A percentile compares a stretch with the other conserved stretches of the same genome.
Conservation (phyloP, 1,140 invertebrate species). For the Octopus bimaculoides region DNA sequence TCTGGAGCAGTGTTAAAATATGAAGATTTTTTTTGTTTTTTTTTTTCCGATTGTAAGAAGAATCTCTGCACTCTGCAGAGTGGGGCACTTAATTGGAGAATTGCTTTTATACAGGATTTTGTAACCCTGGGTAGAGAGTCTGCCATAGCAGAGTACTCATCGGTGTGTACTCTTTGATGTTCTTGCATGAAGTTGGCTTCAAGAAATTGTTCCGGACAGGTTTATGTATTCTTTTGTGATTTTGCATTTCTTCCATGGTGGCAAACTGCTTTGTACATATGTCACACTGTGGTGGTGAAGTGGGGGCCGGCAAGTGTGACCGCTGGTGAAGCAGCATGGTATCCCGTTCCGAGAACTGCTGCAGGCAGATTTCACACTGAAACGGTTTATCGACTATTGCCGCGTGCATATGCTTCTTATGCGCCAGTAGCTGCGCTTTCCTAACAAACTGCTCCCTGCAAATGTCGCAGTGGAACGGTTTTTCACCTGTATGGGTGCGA, state of each 20-base stretch:
- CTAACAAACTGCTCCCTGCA: constrained; percentile 24
- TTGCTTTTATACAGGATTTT: neutral
- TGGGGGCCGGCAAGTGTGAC: constrained; percentile 74
- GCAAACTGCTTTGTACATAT: constrained; percentile 11
- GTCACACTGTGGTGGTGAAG: constrained; percentile 3
- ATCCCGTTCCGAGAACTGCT: constrained; percentile 66
- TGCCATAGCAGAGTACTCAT: neutral
- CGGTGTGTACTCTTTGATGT: constrained; percentile 7
- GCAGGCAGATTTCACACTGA: constrained; percentile 84
- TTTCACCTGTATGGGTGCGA: constrained; percentile 29
- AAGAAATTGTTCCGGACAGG: neutral
- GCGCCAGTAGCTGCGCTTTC: constrained; percentile 20
- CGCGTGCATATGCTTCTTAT: constrained; percentile 43
- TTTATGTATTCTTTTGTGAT: neutral
- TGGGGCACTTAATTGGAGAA: too few species aligned
- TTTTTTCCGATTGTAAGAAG: too few species aligned
- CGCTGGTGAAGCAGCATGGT: constrained; percentile 70
- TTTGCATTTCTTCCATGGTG: neutral
- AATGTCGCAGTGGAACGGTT: constrained; percentile 25
- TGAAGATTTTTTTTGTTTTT: too few species aligned
- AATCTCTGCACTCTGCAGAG: too few species aligned
- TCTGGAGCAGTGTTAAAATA: too few species aligned
- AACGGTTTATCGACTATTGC: constrained; percentile 83
- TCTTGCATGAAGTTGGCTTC: constrained; percentile 3
- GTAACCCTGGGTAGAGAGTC: neutral